A percentile compares a stretch with the other conserved stretches of the same genome.
Evolutionary conservation across 2,888 invertebrate species (phyloP).

Genomic region (Melolontha melolontha): DNA sequence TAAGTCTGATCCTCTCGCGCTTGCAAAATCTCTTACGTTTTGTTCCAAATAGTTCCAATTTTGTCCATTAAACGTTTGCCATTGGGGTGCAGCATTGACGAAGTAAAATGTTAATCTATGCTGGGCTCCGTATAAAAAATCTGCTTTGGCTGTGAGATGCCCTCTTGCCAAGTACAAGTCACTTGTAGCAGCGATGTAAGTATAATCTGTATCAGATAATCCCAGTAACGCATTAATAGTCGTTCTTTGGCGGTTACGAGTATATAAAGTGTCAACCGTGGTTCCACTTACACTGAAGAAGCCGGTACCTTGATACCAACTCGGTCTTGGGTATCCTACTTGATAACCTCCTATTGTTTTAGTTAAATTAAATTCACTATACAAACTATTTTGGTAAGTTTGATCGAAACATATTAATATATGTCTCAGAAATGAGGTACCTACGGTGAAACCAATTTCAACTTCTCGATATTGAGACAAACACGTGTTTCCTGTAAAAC

Average conservation of each 20-base stretch:
- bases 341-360: constrained; percentile 66
- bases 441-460: constrained; percentile 68
- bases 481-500: constrained; percentile 65
- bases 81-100: constrained; percentile 75
- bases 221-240: constrained; percentile 59
- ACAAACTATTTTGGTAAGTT: constrained; percentile 66
- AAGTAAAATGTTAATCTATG: constrained; percentile 73
- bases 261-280: constrained; percentile 58
- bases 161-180: constrained; percentile 68
- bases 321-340: constrained; percentile 66
- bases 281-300: constrained; percentile 60
- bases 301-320: constrained; percentile 64
- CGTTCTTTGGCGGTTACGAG: constrained; percentile 53
- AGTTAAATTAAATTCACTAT: constrained; percentile 68
- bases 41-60: constrained; percentile 70
- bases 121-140: constrained; percentile 71
- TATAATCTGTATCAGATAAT: constrained; percentile 53
- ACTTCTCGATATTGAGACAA: constrained; percentile 58
- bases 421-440: constrained; percentile 65
- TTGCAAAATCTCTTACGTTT: constrained; percentile 65
- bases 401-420: constrained; percentile 71
- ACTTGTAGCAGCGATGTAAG: constrained; percentile 64
- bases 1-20: constrained; percentile 58
- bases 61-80: constrained; percentile 72
- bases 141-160: constrained; percentile 72